Evolutionary conservation across 1,140 invertebrate species (phyloP).

Genomic region (Drosophila rufa): DNA sequence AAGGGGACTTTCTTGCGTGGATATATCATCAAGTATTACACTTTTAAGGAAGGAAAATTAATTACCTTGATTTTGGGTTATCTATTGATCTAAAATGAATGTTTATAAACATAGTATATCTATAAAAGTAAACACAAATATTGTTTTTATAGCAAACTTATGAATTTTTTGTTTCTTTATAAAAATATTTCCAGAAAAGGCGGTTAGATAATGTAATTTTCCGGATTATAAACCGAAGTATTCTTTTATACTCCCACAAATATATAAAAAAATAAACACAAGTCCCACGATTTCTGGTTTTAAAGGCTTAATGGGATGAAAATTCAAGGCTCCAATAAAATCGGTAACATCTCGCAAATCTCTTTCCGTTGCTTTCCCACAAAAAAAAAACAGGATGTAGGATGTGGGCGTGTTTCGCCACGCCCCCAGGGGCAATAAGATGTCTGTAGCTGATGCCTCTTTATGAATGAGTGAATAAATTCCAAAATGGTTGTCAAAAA

Average conservation of each 20-base stretch:
- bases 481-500: slow-evolving; percentile 78
- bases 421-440: not conserved
- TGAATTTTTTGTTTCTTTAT: too few relatives aligned
- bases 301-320: slow-evolving; percentile 6
- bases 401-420: not conserved
- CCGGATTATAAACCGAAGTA: too few relatives aligned
- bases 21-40: too few relatives aligned
- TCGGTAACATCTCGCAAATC: not conserved
- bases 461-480: slow-evolving; percentile 79
- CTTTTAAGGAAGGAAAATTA: too few relatives aligned
- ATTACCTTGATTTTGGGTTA: too few relatives aligned
- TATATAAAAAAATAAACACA: not conserved
- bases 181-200: too few relatives aligned
- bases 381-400: slow-evolving; percentile 6
- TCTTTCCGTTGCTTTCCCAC: not conserved
- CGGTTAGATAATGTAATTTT: too few relatives aligned
- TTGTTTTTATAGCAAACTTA: too few relatives aligned
- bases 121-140: too few relatives aligned
- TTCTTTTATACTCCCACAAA: not conserved
- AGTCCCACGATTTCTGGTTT: not conserved
- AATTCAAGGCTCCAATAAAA: slow-evolving; percentile 1
- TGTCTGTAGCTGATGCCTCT: slow-evolving; percentile 31
- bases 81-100: too few relatives aligned
- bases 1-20: too few relatives aligned
- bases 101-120: too few relatives aligned